Base-by-base conservation (phyloP, 2,113 vertebrate species). In the Glaucidium brasilianum region DNA sequence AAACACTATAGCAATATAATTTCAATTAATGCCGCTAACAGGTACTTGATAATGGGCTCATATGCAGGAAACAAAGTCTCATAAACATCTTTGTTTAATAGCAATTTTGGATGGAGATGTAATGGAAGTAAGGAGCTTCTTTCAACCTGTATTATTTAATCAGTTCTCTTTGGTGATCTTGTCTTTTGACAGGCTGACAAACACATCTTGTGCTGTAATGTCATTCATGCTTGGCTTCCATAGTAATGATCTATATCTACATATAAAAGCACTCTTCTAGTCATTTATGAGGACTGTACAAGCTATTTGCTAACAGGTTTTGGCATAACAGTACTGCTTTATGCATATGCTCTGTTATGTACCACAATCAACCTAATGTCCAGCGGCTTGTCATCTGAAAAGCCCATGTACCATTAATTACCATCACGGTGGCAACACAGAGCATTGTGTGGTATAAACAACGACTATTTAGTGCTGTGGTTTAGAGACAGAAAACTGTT, bases 181-280 rank as follows among this genome's bases (percentile, higher is more conserved):
- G 30, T 74, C 81, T 86, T 89, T 85, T 95, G 96, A 97, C 96
- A 96, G 69, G 55, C 93, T 96, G 89, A 94, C 91, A 92, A 97
- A 97, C 94, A 52, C 59, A 56, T 95, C 68, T 95, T 73, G 30
- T 58, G n/a, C 88, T 95, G 60, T 72, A 81, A 94, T 90, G 94
- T 96, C 86, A 85, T 95, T 96, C 83, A 55, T 91, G 94, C 92
- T 95, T 95, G 95, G 58, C 91, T 96, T 93, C 76, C 34, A 12
- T 74, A 89, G 82, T 89, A 92, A 91, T 92, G 82, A 49, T 96
- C 64, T 88, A 34, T 83, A 85, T 91, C 94, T 95, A 66, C 90
- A 91, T 88, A 82, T 80, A 94, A 94, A 93, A 93, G 29, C 74
- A 72, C 45, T 93, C 71, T 90, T 85, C 62, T 55, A 49, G 77